Evolutionary conservation across 2,888 invertebrate genomes (phyloP).

Genomic region (Platycheirus albimanus): DNA sequence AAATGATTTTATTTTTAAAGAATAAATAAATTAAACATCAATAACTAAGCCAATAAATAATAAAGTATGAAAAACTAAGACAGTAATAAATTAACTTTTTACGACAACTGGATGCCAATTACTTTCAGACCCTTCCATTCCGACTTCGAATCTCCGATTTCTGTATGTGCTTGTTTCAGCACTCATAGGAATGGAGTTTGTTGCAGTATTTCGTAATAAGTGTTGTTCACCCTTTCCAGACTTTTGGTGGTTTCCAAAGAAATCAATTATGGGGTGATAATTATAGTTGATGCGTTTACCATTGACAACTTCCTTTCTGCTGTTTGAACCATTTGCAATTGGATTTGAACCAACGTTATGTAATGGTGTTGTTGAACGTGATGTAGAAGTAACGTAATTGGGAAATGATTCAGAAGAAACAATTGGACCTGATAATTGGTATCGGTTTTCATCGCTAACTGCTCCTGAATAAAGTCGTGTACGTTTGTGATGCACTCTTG

Average conservation of each 20-base stretch:
- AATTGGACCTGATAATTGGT: slow-evolving; percentile 76
- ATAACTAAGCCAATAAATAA: too few species aligned
- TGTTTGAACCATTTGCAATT: slow-evolving; percentile 8
- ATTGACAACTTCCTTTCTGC: slow-evolving; percentile 62
- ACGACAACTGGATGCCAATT: slow-evolving; percentile 80
- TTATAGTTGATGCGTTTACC: slow-evolving; percentile 88
- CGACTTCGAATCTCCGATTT: slow-evolving; percentile 79
- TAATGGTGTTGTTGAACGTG: slow-evolving; percentile 60
- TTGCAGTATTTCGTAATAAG: slow-evolving; percentile 54
- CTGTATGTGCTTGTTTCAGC: slow-evolving; percentile 60
- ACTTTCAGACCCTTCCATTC: slow-evolving; percentile 75
- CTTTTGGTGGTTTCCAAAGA: slow-evolving; percentile 85
- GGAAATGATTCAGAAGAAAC: slow-evolving; percentile 58
- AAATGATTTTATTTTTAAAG: too few species aligned
- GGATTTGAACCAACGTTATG: slow-evolving; percentile 24
- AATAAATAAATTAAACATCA: too few species aligned
- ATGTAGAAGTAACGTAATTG: slow-evolving; percentile 37
- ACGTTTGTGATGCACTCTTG: slow-evolving; percentile 79
- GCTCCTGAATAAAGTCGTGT: slow-evolving; percentile 81
- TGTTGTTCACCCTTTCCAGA: slow-evolving; percentile 65
- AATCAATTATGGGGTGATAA: slow-evolving; percentile 92
- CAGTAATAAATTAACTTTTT: slow-evolving; percentile 73
- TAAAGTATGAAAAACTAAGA: slow-evolving; percentile 28
- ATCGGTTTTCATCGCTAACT: slow-evolving; percentile 55
- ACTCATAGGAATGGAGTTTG: slow-evolving; percentile 62